Evolutionary conservation across 2,113 vertebrate species (phyloP).

Genomic region (Oncorhynchus keta): DNA sequence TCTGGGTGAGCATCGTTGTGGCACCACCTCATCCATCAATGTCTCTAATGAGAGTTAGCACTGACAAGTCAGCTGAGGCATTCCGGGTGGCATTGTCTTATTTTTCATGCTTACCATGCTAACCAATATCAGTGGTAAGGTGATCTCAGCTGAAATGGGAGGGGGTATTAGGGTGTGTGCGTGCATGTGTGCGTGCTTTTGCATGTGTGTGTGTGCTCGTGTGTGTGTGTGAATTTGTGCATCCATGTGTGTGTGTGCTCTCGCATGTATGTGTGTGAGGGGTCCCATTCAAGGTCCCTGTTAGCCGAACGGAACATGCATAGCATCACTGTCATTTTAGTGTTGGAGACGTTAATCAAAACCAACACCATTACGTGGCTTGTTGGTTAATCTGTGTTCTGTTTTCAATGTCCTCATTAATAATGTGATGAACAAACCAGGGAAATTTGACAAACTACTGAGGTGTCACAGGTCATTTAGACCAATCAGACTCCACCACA

Average conservation of each 20-base stretch:
- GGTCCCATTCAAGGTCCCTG: constrained; percentile 74
- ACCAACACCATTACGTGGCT: constrained; percentile 86
- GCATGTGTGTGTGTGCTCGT: not conserved
- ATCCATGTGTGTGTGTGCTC: not conserved
- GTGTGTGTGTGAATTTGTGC: not conserved
- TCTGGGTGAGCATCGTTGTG: constrained; percentile 82
- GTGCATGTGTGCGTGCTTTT: constrained; percentile 5
- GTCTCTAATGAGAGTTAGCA: constrained; percentile 90
- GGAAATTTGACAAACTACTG: constrained; percentile 84
- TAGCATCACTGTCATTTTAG: constrained; percentile 87
- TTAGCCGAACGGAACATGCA: constrained; percentile 84
- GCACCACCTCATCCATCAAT: constrained; percentile 83
- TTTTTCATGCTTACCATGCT: constrained; percentile 80
- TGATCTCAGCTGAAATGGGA: constrained; percentile 61
- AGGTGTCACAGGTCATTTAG: constrained; percentile 90
- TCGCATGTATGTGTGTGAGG: not conserved
- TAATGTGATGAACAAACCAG: constrained; percentile 78
- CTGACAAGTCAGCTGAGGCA: constrained; percentile 82
- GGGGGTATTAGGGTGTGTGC: constrained; percentile 67
- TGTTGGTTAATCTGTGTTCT: constrained; percentile 90
- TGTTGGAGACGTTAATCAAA: constrained; percentile 88
- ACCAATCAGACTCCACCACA: constrained; percentile 83
- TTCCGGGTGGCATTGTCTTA: constrained; percentile 83
- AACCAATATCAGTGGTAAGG: constrained; percentile 54
- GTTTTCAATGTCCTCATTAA: constrained; percentile 89